Evolutionary conservation across 2,113 vertebrate species (phyloP).

Genomic region (Pseudolaguvia tuberculata): DNA sequence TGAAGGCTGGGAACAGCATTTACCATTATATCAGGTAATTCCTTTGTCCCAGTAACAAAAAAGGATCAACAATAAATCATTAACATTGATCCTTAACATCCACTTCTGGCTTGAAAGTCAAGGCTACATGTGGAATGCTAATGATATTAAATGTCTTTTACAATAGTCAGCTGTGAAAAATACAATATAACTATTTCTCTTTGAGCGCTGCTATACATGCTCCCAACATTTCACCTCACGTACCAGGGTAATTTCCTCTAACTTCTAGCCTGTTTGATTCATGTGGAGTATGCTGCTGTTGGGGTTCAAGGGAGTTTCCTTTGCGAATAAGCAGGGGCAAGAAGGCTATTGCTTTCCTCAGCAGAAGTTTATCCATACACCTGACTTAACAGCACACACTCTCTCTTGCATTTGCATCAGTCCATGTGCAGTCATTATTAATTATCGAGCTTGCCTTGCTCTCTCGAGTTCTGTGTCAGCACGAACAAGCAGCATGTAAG

Average conservation of each 20-base stretch:
- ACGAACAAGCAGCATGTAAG: neutral
- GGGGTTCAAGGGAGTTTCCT: conserved; percentile 15
- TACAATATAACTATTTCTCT: neutral
- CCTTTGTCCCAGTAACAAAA: conserved; percentile 16
- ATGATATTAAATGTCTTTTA: neutral
- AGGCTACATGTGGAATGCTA: too few relatives aligned
- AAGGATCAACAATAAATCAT: neutral
- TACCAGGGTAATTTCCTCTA: conserved; percentile 18
- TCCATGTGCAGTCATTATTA: conserved; percentile 45
- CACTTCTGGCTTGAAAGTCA: neutral
- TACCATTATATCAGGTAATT: conserved; percentile 30
- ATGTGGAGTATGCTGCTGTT: neutral
- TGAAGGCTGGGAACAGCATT: neutral
- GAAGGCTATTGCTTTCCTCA: conserved; percentile 45
- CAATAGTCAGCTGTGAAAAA: neutral
- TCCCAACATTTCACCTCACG: neutral
- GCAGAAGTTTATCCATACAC: conserved; percentile 20
- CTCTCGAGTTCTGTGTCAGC: conserved; percentile 15
- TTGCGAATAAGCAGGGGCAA: conserved; percentile 44
- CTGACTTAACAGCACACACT: conserved; percentile 27
- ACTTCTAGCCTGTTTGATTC: conserved; percentile 28
- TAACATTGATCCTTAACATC: conserved; percentile 16
- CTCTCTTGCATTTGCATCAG: conserved; percentile 18
- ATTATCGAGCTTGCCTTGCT: conserved; percentile 12
- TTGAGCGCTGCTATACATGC: neutral